phyloP scores from a whole-genome alignment of 2,888 invertebrate genomes.

The Tetrapedia diversipes region DNA sequence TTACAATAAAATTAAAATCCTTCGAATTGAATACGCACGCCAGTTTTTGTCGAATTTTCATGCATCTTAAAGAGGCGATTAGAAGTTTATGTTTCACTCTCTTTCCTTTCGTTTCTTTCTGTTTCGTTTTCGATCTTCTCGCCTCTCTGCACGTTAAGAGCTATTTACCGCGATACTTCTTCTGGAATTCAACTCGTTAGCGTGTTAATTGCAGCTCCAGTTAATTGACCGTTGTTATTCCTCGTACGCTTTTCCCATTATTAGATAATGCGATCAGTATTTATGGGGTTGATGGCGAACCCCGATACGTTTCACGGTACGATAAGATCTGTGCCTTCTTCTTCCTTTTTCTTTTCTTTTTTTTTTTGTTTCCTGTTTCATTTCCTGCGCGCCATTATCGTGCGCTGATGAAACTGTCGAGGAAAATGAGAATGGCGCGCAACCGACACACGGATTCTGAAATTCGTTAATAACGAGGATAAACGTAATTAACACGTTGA shows the following conservation, averaged over 20 bases:
- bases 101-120: too few species aligned
- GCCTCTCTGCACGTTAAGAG: too few species aligned
- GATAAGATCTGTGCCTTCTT: neutral
- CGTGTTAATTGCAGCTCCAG: slow-evolving; percentile 2
- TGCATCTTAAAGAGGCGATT: neutral
- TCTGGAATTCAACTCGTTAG: neutral
- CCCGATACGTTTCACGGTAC: neutral
- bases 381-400: neutral
- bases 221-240: neutral
- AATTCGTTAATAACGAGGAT: neutral
- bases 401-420: neutral
- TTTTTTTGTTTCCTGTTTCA: neutral
- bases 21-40: neutral
- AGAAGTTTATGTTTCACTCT: neutral
- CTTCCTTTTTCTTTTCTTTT: too few species aligned
- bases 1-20: neutral
- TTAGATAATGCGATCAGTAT: slow-evolving; percentile 5
- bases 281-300: neutral
- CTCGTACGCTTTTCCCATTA: slow-evolving; percentile 3
- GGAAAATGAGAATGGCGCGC: neutral
- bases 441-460: neutral
- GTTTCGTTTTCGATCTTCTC: too few species aligned
- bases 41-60: neutral
- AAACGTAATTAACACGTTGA: too few species aligned
- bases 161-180: too few species aligned